Evolutionary conservation across 1,140 invertebrate species (phyloP).

Genomic region (Drosophila nannoptera): DNA sequence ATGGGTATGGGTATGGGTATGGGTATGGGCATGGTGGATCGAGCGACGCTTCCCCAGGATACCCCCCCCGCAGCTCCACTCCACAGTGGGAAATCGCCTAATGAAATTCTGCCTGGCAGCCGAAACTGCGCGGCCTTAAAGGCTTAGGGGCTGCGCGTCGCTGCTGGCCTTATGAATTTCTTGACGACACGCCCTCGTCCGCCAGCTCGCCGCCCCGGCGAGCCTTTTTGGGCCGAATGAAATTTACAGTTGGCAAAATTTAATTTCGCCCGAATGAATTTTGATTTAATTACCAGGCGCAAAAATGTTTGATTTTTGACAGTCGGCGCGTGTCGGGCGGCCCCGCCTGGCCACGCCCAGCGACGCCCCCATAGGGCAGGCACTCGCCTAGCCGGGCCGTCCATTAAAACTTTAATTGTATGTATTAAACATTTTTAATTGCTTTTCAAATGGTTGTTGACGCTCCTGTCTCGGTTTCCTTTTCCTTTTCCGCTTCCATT

Average conservation of each 20-base stretch:
- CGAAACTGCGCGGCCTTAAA: not conserved
- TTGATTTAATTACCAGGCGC: constrained; percentile 48
- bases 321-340: not conserved
- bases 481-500: constrained; percentile 12
- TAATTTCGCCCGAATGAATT: constrained; percentile 46
- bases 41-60: not conserved
- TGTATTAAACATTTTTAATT: constrained; percentile 68
- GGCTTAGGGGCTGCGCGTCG: constrained; percentile 7
- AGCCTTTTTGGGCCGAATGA: constrained; percentile 8
- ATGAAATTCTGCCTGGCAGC: constrained; percentile 52
- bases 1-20: too few relatives aligned
- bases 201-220: not conserved
- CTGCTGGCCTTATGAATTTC: constrained; percentile 24
- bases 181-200: not conserved
- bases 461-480: constrained; percentile 42
- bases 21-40: too few relatives aligned
- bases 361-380: too few relatives aligned
- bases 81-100: constrained; percentile 63
- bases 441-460: constrained; percentile 53
- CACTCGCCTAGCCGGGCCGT: constrained; percentile 2
- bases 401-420: constrained; percentile 68
- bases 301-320: constrained; percentile 57
- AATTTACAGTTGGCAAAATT: constrained; percentile 48
- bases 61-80: not conserved
- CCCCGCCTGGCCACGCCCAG: not conserved